Evolutionary conservation across 2,888 invertebrate species (phyloP).

Genomic region (Noctua fimbriata): DNA sequence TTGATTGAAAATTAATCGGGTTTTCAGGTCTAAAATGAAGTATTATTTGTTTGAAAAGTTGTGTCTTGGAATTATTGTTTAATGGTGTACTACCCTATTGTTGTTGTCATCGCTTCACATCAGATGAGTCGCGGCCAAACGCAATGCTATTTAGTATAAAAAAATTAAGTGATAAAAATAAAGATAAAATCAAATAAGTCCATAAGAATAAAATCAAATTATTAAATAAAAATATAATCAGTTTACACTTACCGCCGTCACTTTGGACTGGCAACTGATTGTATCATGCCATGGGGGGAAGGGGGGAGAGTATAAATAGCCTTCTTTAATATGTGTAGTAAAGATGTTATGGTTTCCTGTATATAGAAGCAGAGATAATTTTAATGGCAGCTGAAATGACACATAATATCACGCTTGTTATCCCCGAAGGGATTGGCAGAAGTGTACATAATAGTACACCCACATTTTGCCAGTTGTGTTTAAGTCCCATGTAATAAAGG

Average conservation of each 20-base stretch:
- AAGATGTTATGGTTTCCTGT: slow-evolving; percentile 2
- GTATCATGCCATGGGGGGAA: slow-evolving; percentile 3
- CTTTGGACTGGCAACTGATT: slow-evolving; percentile 50
- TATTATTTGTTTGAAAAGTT: too few species aligned
- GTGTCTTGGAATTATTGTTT: too few species aligned
- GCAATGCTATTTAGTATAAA: too few species aligned
- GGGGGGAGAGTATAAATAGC: slow-evolving; percentile 17
- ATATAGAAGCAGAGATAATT: slow-evolving; percentile 2
- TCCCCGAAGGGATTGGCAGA: neutral
- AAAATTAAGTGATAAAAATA: too few species aligned
- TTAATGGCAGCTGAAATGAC: neutral
- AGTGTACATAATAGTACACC: neutral
- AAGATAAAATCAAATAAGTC: neutral
- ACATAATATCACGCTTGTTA: neutral
- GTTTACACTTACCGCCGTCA: neutral
- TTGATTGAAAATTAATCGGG: too few species aligned
- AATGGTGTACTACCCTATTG: too few species aligned
- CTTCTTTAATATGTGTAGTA: slow-evolving; percentile 4
- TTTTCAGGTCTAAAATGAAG: too few species aligned
- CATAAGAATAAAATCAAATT: neutral
- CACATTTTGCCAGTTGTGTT: neutral
- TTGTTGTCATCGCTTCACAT: too few species aligned
- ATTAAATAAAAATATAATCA: neutral
- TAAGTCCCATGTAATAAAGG: neutral
- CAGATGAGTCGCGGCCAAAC: too few species aligned